Conservation (phyloP, 64 coral and sea anemone species). For the Cladopsammia gracilis region DNA sequence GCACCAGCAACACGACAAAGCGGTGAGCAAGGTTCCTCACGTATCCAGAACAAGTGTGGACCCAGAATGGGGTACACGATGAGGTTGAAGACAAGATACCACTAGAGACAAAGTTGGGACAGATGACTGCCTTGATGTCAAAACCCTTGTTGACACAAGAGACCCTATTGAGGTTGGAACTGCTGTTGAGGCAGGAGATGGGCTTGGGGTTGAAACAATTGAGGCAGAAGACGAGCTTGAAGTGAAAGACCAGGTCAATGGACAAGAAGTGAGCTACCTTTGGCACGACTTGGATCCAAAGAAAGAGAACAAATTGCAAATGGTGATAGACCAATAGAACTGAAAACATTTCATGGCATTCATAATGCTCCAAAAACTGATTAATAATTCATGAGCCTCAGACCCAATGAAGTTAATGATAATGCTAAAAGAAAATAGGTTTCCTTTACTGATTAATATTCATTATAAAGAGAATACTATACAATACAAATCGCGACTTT, state of each 20-base stretch:
- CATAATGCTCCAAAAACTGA: no score
- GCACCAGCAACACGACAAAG: neutral
- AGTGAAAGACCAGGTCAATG: neutral
- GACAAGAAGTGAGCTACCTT: neutral
- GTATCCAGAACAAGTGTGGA: neutral
- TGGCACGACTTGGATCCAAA: neutral
- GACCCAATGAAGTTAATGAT: no score
- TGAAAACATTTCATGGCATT: neutral
- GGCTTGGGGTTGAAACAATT: neutral
- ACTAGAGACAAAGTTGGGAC: neutral
- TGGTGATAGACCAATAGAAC: conserved; percentile 2
- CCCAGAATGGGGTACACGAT: neutral
- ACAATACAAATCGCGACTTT: no score
- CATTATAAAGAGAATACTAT: no score
- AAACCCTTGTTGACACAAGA: neutral
- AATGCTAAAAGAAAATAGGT: no score
- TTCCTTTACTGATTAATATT: no score
- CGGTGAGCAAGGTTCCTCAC: neutral
- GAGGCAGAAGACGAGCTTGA: neutral
- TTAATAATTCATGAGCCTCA: no score
- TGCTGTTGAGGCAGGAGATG: neutral
- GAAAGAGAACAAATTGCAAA: neutral
- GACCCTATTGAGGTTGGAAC: neutral
- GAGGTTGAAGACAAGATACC: neutral
- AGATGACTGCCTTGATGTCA: neutral